These are phyloP conservation scores for Zoanthus sansibaricus DNA, from an alignment of 92 coral and sea anemone species.

Conservation along the genomic window DNA sequence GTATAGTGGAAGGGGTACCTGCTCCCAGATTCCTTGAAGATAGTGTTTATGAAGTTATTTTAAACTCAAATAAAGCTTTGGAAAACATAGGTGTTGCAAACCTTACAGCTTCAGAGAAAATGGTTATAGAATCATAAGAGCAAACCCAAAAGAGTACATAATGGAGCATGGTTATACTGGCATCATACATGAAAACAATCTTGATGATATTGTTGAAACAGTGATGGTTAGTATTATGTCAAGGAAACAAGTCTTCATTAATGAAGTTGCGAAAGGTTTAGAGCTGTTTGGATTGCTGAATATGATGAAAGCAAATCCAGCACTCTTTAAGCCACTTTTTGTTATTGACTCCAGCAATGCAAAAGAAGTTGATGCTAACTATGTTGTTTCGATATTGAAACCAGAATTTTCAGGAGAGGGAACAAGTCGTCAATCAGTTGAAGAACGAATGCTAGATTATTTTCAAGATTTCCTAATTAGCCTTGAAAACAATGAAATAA, in stretches of 20 bases:
- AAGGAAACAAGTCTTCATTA: background rate
- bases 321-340: too few species aligned
- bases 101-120: slow-evolving; percentile 13
- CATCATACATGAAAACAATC: slow-evolving; percentile 7
- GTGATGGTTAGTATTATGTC: slow-evolving; percentile 45
- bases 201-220: slow-evolving; percentile 45
- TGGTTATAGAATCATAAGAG: slow-evolving; percentile 16
- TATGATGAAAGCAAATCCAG: too few species aligned
- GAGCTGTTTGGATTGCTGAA: slow-evolving; percentile 17
- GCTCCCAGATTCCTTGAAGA: slow-evolving; percentile 30
- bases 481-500: slow-evolving; percentile 52
- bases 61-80: slow-evolving; percentile 13
- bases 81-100: slow-evolving; percentile 18
- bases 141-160: background rate
- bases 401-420: slow-evolving; percentile 36
- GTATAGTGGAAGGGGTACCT: slow-evolving; percentile 25
- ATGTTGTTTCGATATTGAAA: too few species aligned
- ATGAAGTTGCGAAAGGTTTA: slow-evolving; percentile 46
- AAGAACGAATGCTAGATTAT: slow-evolving; percentile 49
- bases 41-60: slow-evolving; percentile 2
- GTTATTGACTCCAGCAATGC: too few species aligned
- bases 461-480: slow-evolving; percentile 57
- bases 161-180: too few species aligned
- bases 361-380: too few species aligned
- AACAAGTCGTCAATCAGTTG: slow-evolving; percentile 16